phyloP scores from a whole-genome alignment of 1,140 invertebrate genomes.

The Galleria mellonella region DNA sequence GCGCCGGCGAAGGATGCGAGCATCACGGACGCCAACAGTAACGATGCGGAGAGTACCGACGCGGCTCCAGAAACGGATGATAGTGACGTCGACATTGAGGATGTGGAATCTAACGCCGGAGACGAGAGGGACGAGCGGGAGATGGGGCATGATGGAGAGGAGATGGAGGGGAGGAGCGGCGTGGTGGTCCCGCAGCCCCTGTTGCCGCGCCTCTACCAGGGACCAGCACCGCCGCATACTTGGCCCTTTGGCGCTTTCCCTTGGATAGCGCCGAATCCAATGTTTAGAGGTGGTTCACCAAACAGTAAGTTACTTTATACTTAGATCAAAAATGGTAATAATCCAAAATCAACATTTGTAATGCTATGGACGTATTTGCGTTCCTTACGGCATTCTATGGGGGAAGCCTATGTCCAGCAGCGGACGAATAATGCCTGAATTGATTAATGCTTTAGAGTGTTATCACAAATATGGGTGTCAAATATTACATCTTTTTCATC shows the following conservation, averaged over 20 bases:
- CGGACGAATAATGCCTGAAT: no score
- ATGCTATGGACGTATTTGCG: no score
- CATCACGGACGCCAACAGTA: constrained; percentile 33
- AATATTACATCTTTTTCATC: no score
- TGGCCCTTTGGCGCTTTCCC: constrained; percentile 68
- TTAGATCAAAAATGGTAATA: no score
- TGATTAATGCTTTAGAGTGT: no score
- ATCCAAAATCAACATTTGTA: no score
- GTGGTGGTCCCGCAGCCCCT: constrained; percentile 64
- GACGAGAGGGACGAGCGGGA: constrained; percentile 53
- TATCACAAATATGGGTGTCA: no score
- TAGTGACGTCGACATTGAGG: constrained; percentile 64
- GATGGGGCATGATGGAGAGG: constrained; percentile 37
- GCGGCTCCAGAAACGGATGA: constrained; percentile 48
- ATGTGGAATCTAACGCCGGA: constrained; percentile 53
- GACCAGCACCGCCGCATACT: constrained; percentile 40
- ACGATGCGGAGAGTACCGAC: constrained; percentile 52
- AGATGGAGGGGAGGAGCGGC: constrained; percentile 41
- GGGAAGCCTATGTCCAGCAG: no score
- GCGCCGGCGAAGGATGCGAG: constrained; percentile 30
- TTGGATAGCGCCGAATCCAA: constrained; percentile 66
- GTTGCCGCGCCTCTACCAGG: constrained; percentile 60
- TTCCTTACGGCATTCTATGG: no score
- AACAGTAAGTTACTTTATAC: constrained; percentile 42
- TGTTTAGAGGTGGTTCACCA: constrained; percentile 61